These are phyloP conservation scores for Buathra laborator DNA, from an alignment of 2,888 invertebrate genomes.

Conservation along the genomic window DNA sequence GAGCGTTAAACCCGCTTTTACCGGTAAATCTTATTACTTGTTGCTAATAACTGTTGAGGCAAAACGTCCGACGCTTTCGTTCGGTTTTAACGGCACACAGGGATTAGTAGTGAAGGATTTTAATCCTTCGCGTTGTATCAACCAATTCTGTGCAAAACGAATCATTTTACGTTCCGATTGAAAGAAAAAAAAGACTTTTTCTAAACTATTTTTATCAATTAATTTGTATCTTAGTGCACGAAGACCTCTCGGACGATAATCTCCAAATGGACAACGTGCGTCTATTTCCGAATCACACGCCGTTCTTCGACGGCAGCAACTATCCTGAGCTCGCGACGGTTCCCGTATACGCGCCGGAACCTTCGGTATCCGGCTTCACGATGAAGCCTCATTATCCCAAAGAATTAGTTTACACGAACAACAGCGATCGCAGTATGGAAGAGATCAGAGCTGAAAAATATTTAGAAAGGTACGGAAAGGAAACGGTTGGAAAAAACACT, in stretches of 20 bases:
- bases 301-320: constrained; percentile 80
- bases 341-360: constrained; percentile 80
- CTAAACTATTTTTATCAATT: not conserved
- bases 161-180: not conserved
- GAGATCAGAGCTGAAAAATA: constrained; percentile 90
- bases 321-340: constrained; percentile 77
- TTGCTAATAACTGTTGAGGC: not conserved
- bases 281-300: constrained; percentile 81
- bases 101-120: too few relatives aligned
- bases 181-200: not conserved
- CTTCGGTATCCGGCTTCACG: constrained; percentile 77
- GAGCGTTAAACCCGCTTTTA: constrained; percentile 84
- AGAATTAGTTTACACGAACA: constrained; percentile 87
- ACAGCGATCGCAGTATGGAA: constrained; percentile 92
- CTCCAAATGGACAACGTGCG: constrained; percentile 77
- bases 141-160: too few relatives aligned
- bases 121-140: too few relatives aligned
- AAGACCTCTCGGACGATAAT: constrained; percentile 86
- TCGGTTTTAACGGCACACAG: too few relatives aligned
- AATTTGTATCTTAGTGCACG: constrained; percentile 86
- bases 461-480: constrained; percentile 77
- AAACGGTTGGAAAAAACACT: too few relatives aligned
- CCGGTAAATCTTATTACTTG: constrained; percentile 81
- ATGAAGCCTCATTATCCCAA: constrained; percentile 82
- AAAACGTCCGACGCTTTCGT: not conserved